phyloP scores from a whole-genome alignment of 2,113 vertebrate species.

The Calidris pygmaea region DNA sequence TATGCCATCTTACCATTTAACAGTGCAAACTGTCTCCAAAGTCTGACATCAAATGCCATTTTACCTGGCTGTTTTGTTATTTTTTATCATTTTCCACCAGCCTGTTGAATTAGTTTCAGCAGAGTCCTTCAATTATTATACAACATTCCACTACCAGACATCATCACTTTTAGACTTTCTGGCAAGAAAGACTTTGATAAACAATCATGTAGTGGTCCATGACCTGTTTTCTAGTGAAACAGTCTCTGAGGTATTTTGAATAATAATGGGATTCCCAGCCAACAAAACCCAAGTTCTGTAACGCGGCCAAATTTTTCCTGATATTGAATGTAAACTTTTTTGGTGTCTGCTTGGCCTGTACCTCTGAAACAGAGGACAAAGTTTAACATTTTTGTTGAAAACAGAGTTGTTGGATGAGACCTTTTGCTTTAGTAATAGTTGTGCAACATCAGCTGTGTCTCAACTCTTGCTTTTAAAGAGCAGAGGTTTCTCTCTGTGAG shows the following conservation, averaged over 20 bases:
- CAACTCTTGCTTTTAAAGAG: background rate
- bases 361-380: background rate
- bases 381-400: background rate
- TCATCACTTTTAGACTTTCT: background rate
- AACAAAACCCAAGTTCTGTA: background rate
- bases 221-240: background rate
- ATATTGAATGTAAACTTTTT: background rate
- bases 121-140: background rate
- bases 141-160: background rate
- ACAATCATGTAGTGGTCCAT: rapidly evolving
- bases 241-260: background rate
- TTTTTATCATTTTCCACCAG: background rate
- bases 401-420: background rate
- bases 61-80: background rate
- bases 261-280: background rate
- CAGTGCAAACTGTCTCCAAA: background rate
- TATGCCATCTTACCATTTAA: background rate
- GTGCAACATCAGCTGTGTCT: background rate
- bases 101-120: background rate
- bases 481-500: background rate
- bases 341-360: background rate
- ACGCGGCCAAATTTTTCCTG: background rate
- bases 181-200: background rate
- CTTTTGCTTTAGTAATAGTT: background rate
- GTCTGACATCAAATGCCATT: background rate